phyloP scores from a whole-genome alignment of 2,113 vertebrate genomes.

The Tringa solitaria region DNA sequence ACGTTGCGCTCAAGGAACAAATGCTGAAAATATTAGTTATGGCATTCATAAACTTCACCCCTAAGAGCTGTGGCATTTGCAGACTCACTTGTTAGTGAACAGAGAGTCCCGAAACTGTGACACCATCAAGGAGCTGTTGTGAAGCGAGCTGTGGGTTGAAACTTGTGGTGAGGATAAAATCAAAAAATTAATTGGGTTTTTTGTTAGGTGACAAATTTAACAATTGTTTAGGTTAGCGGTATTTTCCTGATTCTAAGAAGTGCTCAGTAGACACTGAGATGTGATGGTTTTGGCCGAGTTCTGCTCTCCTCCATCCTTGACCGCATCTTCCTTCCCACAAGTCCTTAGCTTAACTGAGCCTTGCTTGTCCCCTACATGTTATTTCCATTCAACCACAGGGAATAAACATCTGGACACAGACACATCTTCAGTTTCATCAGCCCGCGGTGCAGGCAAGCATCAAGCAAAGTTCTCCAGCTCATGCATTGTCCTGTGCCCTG shows the following conservation, averaged over 20 bases:
- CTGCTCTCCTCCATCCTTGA: background rate
- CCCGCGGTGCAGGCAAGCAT: background rate
- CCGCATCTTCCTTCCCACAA: background rate
- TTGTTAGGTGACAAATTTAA: background rate
- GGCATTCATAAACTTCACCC: background rate
- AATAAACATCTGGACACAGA: constrained; percentile 23
- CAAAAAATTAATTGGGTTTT: background rate
- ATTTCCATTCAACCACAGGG: background rate
- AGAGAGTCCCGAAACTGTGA: background rate
- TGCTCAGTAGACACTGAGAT: background rate
- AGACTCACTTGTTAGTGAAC: background rate
- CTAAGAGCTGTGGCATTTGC: background rate
- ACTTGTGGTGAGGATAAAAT: background rate
- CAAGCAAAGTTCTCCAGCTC: background rate
- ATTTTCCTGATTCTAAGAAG: background rate
- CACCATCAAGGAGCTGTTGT: background rate
- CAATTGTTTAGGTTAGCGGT: background rate
- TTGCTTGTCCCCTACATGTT: background rate
- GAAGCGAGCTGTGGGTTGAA: background rate
- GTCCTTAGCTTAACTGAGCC: background rate
- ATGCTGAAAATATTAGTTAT: constrained; percentile 1
- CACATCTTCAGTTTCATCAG: constrained; percentile 20
- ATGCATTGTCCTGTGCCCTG: background rate
- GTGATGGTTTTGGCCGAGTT: background rate
- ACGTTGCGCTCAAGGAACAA: background rate